Evolutionary conservation across 2,888 invertebrate genomes (phyloP).

Genomic region (Bugula neritina): DNA sequence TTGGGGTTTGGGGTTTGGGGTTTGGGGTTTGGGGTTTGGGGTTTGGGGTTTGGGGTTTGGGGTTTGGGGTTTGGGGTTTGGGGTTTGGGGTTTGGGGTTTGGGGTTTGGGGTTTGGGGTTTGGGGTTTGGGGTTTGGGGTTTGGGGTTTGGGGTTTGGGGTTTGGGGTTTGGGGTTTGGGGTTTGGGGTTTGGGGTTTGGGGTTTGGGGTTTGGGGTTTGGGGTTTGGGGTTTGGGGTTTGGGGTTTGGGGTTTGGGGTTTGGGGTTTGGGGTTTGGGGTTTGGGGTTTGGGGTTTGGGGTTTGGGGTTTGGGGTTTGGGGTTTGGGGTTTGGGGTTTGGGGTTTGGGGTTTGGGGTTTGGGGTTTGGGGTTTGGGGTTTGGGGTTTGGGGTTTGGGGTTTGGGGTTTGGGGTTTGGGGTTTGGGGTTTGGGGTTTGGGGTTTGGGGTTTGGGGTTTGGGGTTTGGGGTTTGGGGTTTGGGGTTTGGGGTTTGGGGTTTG

Average conservation of each 20-base stretch:
- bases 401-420: neutral
- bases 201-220: neutral
- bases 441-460: neutral
- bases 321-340: neutral
- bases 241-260: too few species aligned
- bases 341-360: neutral
- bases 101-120: neutral
- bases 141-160: neutral
- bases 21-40: neutral
- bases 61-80: neutral
- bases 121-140: neutral
- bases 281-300: neutral
- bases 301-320: neutral
- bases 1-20: neutral
- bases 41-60: neutral
- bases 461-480: neutral
- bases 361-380: neutral
- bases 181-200: neutral
- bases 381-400: neutral
- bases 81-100: neutral
- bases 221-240: too few species aligned
- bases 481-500: neutral
- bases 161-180: too few species aligned
- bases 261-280: neutral
- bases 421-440: too few species aligned